These are phyloP conservation scores for Clangula hyemalis DNA, from an alignment of 2,797 vertebrate species.

Conservation along the genomic window DNA sequence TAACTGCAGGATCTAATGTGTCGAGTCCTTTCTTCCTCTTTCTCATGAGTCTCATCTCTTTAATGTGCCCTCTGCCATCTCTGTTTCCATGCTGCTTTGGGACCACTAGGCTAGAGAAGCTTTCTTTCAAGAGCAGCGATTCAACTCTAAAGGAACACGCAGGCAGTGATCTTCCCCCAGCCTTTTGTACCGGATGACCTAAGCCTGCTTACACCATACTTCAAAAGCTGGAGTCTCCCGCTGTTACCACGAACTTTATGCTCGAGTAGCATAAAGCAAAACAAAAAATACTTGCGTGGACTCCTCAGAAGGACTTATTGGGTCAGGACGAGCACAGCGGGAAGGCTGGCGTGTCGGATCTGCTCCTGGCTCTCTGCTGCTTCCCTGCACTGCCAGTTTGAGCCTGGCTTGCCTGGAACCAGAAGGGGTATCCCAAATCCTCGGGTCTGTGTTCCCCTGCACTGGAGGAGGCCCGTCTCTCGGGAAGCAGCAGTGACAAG, in stretches of 20 bases:
- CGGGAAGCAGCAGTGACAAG: not conserved
- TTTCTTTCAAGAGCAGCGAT: not conserved
- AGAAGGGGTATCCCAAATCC: not conserved
- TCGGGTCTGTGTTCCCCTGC: not conserved
- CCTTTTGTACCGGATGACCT: not conserved
- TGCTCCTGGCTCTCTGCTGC: not conserved
- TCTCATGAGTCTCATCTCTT: not conserved
- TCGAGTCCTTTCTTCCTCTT: not conserved
- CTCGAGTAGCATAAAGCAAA: not conserved
- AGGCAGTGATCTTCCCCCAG: not conserved
- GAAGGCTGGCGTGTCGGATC: not conserved
- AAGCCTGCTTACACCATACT: not conserved
- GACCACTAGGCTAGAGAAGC: not conserved
- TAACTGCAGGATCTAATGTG: not conserved
- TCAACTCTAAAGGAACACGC: not conserved
- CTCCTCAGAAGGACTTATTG: not conserved
- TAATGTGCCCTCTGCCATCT: not conserved
- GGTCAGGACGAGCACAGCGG: not conserved
- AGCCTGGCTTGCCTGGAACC: not conserved
- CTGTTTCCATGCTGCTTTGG: not conserved
- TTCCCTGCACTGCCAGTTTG: not conserved
- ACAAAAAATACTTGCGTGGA: not conserved
- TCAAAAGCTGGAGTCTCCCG: slow-evolving; percentile 5
- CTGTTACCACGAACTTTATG: not conserved
- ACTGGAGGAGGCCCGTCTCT: not conserved